Percentiles rank a stretch among this genome's conserved stretches.
Conservation (phyloP, 2,888 invertebrate species). For the Allolobophora icterica region DNA sequence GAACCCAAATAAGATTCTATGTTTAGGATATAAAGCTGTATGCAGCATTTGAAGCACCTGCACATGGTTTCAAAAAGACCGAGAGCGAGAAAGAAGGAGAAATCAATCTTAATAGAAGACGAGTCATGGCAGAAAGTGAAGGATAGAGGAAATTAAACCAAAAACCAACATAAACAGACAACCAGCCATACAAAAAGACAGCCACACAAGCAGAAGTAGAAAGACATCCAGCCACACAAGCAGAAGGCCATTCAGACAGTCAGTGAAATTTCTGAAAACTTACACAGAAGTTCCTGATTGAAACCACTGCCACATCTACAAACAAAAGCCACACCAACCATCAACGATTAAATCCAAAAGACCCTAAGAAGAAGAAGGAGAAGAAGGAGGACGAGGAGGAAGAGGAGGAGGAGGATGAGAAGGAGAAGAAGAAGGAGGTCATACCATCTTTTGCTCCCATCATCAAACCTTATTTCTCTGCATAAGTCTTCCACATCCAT, state of each 20-base stretch:
- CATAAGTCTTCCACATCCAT: too few species aligned
- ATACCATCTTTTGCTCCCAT: too few species aligned
- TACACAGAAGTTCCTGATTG: slow-evolving; percentile 54
- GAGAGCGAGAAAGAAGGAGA: neutral
- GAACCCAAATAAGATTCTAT: too few species aligned
- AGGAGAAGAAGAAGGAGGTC: too few species aligned
- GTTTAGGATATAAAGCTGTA: too few species aligned
- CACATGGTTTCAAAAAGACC: too few species aligned
- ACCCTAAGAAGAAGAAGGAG: neutral
- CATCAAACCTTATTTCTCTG: too few species aligned
- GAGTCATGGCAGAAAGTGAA: neutral
- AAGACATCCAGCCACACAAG: neutral
- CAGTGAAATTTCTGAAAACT: slow-evolving; percentile 29
- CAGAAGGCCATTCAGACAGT: neutral
- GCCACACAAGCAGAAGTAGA: neutral
- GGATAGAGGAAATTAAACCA: neutral
- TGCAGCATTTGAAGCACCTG: too few species aligned
- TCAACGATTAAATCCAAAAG: neutral
- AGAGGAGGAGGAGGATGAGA: neutral
- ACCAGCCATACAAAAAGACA: too few species aligned
- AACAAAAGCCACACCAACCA: slow-evolving; percentile 43
- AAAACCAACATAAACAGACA: neutral
- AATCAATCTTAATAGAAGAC: neutral
- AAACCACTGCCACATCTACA: slow-evolving; percentile 54
- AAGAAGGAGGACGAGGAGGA: neutral